Base-by-base conservation (phyloP, 1,140 invertebrate genomes). In the Drosophila yakuba region DNA sequence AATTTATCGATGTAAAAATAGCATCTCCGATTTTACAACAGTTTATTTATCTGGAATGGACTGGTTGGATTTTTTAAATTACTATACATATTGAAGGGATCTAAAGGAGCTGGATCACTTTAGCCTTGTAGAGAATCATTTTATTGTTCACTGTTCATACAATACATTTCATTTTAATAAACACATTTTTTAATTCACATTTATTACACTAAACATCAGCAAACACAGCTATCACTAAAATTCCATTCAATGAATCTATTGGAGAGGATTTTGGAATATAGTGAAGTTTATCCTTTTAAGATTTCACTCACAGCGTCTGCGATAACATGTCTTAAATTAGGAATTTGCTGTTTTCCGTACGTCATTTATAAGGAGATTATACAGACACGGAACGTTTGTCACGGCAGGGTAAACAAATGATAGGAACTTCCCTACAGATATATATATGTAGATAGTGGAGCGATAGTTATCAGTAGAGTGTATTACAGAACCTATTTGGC, bases 371-470 rank as follows among this genome's bases (percentile, higher is more conserved):
- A 20, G n/a, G 11, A 38, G 28, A 25, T 17, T 1, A n/a, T 67
- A 38, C 50, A 35, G 64, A 64, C 28, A 64, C 51, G 51, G 5
- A 52, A 23, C 32, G 44, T 67, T 64, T 45, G 64, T 67, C 60
- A 67, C 63, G 45, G 36, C 36, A 12, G 45, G 17, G 64, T 23
- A 67, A 63, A 67, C 45, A 67, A 50, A 23, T 64, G 64, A 64
- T 67, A 67, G 32, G 14, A 32, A 20, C 35, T 25, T 3, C 6
- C 41, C 7, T 32, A 63, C 7, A 64, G 45, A 67, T 51, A 67
- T 64, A 17, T 17, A 17, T 17, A 17, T 17, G 1, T 17, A 64
- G 17, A 36, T 28, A 11, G 17, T 20, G 12, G 12, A 32, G 63
- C 15, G 4, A 10, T 28, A 32, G 36, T 41, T 67, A 67, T 67